Conservation (phyloP, 23 tunicate species). For the Botrylloides violaceus region DNA sequence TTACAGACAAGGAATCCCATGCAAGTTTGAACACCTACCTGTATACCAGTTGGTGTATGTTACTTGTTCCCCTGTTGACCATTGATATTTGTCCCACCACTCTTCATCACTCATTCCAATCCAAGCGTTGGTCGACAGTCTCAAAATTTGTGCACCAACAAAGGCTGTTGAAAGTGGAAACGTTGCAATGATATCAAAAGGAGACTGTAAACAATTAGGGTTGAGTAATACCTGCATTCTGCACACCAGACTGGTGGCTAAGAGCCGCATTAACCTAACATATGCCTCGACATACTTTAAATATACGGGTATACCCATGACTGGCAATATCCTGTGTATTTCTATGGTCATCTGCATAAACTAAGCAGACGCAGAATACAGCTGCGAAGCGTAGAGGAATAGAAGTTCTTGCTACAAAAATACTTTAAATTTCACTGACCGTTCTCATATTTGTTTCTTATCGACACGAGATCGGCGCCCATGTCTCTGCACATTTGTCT, state of each 20-base stretch:
- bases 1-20: too few relatives aligned
- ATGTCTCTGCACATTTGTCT: conserved; percentile 25
- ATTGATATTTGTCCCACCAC: conserved; percentile 55
- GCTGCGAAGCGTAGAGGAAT: neutral
- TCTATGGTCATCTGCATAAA: neutral
- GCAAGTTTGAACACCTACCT: too few relatives aligned
- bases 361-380: neutral
- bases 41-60: conserved; percentile 78
- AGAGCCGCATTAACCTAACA: too few relatives aligned
- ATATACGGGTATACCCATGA: too few relatives aligned
- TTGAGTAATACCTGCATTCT: too few relatives aligned
- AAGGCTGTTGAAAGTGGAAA: conserved; percentile 69
- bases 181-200: too few relatives aligned
- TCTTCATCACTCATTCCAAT: conserved; percentile 68
- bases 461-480: conserved; percentile 55
- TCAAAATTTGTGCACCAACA: conserved; percentile 49
- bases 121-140: conserved; percentile 56
- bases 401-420: too few relatives aligned
- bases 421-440: conserved; percentile 22
- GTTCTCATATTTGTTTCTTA: conserved; percentile 84
- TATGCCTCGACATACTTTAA: too few relatives aligned
- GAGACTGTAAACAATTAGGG: too few relatives aligned
- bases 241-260: too few relatives aligned
- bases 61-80: conserved; percentile 94
- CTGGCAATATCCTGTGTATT: too few relatives aligned